Evolutionary conservation across 2,113 vertebrate genomes (phyloP).

Genomic region (Tupaia tana): DNA sequence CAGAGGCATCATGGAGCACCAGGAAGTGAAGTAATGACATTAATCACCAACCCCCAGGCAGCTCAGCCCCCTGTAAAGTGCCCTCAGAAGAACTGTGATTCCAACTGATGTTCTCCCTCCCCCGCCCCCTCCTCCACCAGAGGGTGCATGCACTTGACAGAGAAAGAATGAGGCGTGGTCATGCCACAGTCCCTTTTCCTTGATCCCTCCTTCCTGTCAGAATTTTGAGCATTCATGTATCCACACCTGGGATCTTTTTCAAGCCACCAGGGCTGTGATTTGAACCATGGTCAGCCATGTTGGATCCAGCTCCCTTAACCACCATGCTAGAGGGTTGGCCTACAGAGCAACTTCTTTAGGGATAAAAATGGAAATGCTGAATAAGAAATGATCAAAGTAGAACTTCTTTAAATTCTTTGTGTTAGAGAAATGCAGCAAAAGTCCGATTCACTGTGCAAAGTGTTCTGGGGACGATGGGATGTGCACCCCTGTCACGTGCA

Average conservation of each 20-base stretch:
- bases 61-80: accelerated
- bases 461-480: background rate
- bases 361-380: background rate
- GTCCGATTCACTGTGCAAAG: background rate
- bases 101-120: too few relatives aligned
- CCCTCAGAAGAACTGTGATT: too few relatives aligned
- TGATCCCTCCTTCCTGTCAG: too few relatives aligned
- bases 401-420: background rate
- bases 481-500: accelerated
- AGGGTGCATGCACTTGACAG: too few relatives aligned
- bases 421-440: background rate
- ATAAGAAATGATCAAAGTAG: background rate
- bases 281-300: too few relatives aligned
- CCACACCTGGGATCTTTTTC: too few relatives aligned
- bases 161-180: too few relatives aligned
- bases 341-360: background rate
- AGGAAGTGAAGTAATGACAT: background rate
- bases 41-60: background rate
- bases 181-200: too few relatives aligned
- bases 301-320: too few relatives aligned
- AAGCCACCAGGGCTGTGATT: too few relatives aligned
- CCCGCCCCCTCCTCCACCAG: too few relatives aligned
- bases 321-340: background rate
- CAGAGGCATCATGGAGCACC: background rate
- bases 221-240: too few relatives aligned